A percentile compares a stretch with the other conserved stretches of the same genome.
Conservation (phyloP, 2,113 vertebrate genomes). For the Australoheros scitulus region DNA sequence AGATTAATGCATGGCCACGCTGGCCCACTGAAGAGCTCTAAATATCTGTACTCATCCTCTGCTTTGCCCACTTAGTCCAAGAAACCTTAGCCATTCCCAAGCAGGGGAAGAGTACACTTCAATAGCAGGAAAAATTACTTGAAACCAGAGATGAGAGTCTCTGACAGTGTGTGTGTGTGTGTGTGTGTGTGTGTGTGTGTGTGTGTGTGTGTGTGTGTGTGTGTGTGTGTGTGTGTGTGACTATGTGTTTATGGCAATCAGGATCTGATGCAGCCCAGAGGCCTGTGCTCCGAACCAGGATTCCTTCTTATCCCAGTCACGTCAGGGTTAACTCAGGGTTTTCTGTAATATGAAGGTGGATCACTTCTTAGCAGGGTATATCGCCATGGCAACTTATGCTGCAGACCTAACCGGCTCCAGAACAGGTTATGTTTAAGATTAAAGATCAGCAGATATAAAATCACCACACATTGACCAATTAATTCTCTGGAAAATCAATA, state of each 20-base stretch:
- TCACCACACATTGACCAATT: neutral
- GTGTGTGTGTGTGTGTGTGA: neutral
- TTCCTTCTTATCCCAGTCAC: neutral
- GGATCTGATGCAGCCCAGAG: conserved; percentile 32
- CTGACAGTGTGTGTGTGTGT: conserved; percentile 42
- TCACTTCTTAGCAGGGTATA: neutral
- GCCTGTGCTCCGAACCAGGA: neutral
- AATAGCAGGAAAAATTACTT: conserved; percentile 47
- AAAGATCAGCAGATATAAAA: neutral
- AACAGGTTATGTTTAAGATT: neutral
- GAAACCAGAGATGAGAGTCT: conserved; percentile 47
- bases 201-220: conserved; percentile 10
- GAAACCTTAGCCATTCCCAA: conserved; percentile 64
- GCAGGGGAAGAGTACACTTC: conserved; percentile 56
- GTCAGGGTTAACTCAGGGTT: neutral
- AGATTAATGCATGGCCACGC: conserved; percentile 47
- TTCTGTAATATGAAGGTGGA: neutral
- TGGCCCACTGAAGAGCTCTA: conserved; percentile 12
- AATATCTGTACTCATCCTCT: conserved; percentile 61
- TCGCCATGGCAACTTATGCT: neutral
- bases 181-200: neutral
- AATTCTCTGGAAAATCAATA: neutral
- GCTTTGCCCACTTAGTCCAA: conserved; percentile 57
- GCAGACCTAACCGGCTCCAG: neutral
- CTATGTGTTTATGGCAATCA: conserved; percentile 27